phyloP scores from a whole-genome alignment of 2,888 invertebrate species.

The Lacanobia oleracea region DNA sequence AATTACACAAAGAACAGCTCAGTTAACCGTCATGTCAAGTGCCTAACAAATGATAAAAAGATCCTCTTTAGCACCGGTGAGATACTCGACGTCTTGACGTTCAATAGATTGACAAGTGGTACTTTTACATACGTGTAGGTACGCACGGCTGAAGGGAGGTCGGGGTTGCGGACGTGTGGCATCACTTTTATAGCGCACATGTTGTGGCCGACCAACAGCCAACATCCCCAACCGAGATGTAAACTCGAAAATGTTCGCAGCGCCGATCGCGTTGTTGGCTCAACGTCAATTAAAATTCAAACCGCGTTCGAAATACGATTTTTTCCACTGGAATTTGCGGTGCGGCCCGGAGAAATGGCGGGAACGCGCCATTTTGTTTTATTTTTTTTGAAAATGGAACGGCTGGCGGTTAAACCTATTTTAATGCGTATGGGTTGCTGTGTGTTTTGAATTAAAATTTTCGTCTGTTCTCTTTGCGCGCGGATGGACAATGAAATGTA shows the following conservation, averaged over 20 bases:
- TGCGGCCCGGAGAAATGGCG: conserved; percentile 88
- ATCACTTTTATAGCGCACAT: conserved; percentile 81
- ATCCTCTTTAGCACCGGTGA: conserved; percentile 23
- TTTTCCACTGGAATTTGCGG: conserved; percentile 90
- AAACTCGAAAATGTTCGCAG: conserved; percentile 85
- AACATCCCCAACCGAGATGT: conserved; percentile 77
- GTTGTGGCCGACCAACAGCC: conserved; percentile 74
- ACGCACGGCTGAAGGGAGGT: conserved; percentile 49
- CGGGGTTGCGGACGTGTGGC: conserved; percentile 76
- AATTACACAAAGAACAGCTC: not conserved
- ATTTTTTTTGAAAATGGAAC: conserved; percentile 88
- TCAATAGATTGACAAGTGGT: conserved; percentile 57
- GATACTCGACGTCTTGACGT: conserved; percentile 19
- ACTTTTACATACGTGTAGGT: conserved; percentile 35
- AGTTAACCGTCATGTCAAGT: not conserved
- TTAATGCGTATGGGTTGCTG: conserved; percentile 89
- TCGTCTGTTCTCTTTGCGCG: conserved; percentile 73
- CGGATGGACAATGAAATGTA: conserved; percentile 86
- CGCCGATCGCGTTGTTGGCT: conserved; percentile 79
- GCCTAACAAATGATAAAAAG: conserved; percentile 20
- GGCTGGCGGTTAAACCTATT: conserved; percentile 90
- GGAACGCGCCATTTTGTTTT: conserved; percentile 89
- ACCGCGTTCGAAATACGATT: conserved; percentile 91
- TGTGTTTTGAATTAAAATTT: conserved; percentile 90
- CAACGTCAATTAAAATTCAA: conserved; percentile 91